Conservation (phyloP, 2,113 vertebrate genomes). For the Charadrius vociferus region DNA sequence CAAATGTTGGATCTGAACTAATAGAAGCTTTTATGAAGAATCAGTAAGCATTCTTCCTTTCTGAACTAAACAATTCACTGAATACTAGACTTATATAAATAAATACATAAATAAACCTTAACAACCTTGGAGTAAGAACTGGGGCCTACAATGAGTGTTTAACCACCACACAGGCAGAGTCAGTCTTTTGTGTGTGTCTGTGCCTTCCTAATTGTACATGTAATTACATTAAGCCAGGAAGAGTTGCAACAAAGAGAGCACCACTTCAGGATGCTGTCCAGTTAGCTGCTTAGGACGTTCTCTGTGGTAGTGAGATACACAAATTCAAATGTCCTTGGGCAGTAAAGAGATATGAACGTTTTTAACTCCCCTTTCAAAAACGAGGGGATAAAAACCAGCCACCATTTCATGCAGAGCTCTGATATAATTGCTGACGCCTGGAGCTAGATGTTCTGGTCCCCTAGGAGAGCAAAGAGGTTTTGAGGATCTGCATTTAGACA, state of each 20-base stretch:
- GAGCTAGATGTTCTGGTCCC: background rate
- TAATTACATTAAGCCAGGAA: background rate
- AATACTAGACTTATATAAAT: background rate
- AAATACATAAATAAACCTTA: background rate
- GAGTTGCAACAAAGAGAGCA: background rate
- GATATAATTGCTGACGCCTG: background rate
- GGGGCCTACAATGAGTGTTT: background rate
- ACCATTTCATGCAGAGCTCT: background rate
- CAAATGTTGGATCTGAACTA: background rate
- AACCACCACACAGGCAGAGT: background rate
- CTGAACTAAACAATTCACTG: background rate
- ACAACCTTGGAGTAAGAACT: background rate
- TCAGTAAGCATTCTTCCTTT: background rate
- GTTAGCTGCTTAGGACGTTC: background rate
- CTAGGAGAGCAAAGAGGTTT: background rate
- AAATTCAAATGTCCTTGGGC: background rate
- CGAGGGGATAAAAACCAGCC: background rate
- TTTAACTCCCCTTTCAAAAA: background rate
- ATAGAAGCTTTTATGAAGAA: background rate
- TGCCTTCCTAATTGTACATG: background rate
- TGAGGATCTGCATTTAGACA: background rate
- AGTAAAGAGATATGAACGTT: background rate
- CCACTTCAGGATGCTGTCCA: background rate
- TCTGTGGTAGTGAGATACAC: fast-evolving
- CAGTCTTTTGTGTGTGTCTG: background rate